Conservation (phyloP, 2,797 vertebrate genomes). For the Nyctibius grandis region DNA sequence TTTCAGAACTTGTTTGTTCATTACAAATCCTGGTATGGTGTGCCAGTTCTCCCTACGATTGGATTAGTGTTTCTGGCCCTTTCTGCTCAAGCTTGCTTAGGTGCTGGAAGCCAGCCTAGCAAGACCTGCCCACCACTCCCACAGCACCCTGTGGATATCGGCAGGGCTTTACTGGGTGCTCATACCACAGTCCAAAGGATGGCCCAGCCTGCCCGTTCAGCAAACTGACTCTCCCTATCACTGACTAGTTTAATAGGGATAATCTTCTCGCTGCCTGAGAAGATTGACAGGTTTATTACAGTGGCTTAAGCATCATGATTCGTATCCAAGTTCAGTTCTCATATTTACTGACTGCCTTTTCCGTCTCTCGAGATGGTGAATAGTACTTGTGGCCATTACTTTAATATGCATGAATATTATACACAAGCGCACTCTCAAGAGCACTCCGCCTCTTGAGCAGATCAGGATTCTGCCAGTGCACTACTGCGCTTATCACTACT, state of each 20-base stretch:
- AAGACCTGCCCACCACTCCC: neutral
- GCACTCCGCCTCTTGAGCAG: neutral
- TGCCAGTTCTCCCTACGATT: neutral
- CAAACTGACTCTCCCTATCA: neutral
- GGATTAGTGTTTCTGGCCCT: neutral
- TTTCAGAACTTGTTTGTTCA: neutral
- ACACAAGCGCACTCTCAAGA: neutral
- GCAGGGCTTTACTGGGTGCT: neutral
- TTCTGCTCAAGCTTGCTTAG: neutral
- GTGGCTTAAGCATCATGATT: neutral
- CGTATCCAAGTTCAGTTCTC: neutral
- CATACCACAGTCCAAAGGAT: neutral
- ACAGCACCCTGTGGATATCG: neutral
- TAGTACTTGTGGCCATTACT: neutral
- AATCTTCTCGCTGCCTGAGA: neutral
- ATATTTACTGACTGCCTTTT: neutral
- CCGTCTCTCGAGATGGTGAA: neutral
- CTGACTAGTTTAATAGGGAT: neutral
- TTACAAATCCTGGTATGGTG: neutral
- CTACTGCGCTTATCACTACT: neutral
- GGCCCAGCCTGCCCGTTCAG: neutral
- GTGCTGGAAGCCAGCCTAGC: neutral
- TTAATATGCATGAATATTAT: neutral
- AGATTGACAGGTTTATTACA: conserved; percentile 11
- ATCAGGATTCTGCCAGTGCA: neutral